Conservation (phyloP, 2,888 invertebrate species). For the Romanomermis culicivorax region DNA sequence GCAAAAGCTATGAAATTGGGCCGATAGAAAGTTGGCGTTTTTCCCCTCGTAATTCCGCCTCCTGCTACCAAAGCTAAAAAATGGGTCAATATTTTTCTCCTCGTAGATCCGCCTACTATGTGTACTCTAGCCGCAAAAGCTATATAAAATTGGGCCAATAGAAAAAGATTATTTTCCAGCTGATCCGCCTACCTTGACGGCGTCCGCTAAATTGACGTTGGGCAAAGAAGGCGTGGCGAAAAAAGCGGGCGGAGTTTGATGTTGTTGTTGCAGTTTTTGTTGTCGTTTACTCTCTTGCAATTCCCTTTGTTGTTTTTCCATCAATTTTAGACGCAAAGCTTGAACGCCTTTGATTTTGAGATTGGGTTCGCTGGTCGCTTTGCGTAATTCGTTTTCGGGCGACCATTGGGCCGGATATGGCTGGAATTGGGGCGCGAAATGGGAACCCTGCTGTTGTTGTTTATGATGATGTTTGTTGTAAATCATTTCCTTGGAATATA, state of each 20-base stretch:
- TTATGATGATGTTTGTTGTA: neutral
- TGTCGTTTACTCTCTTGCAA: too few species aligned
- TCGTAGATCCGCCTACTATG: too few species aligned
- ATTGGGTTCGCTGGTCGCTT: conserved; percentile 26
- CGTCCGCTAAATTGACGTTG: neutral
- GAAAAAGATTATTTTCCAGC: too few species aligned
- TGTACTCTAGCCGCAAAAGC: too few species aligned
- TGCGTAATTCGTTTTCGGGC: conserved; percentile 6
- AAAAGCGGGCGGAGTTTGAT: too few species aligned
- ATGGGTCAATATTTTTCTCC: too few species aligned
- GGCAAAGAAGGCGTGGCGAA: neutral
- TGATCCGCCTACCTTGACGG: neutral
- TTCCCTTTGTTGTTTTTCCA: neutral
- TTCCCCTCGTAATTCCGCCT: too few species aligned
- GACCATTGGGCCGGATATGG: conserved; percentile 6
- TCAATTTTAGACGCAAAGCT: conserved; percentile 1
- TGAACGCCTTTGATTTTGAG: conserved; percentile 20
- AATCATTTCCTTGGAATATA: conserved; percentile 5
- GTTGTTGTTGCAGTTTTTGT: too few species aligned
- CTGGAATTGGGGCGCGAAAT: neutral
- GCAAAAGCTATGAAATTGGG: too few species aligned
- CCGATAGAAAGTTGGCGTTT: too few species aligned
- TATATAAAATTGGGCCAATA: too few species aligned
- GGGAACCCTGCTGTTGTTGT: neutral
- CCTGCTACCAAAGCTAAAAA: too few species aligned